A percentile compares a stretch with the other conserved stretches of the same genome.
These are phyloP conservation scores for Drosophila dunni DNA, from an alignment of 1,140 invertebrate species.

Conservation along the genomic window DNA sequence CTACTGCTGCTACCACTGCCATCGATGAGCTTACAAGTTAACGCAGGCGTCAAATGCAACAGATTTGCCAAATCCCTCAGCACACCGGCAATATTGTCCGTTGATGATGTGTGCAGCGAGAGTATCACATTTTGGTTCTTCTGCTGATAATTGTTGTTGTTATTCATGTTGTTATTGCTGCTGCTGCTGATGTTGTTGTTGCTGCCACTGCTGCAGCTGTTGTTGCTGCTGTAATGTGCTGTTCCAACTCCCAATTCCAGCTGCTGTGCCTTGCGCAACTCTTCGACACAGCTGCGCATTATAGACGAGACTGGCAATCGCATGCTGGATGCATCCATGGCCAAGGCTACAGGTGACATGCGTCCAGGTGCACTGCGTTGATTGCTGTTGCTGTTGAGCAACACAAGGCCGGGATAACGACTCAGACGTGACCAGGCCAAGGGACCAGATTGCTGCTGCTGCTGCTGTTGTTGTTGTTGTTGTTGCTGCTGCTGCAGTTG, in stretches of 20 bases:
- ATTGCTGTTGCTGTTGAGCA: constrained; percentile 67
- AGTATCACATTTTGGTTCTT: constrained; percentile 92
- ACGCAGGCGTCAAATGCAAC: constrained; percentile 94
- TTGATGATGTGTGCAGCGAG: constrained; percentile 95
- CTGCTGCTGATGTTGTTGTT: constrained; percentile 38
- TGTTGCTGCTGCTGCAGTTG: constrained; percentile 1
- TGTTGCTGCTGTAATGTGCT: constrained; percentile 86
- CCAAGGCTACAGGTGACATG: constrained; percentile 90
- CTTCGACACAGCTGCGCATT: constrained; percentile 60
- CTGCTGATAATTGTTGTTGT: constrained; percentile 85
- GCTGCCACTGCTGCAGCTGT: constrained; percentile 83
- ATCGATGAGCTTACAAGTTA: constrained; percentile 87
- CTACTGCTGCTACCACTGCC: constrained; percentile 1
- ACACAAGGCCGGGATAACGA: constrained; percentile 68
- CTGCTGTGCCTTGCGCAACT: constrained; percentile 61
- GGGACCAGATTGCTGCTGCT: constrained; percentile 30
- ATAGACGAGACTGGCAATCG: constrained; percentile 55
- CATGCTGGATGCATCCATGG: constrained; percentile 58
- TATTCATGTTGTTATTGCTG: constrained; percentile 86
- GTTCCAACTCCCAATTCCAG: constrained; percentile 67
- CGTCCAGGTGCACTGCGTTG: constrained; percentile 77
- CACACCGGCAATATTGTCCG: constrained; percentile 96
- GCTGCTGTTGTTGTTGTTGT: constrained; percentile 1
- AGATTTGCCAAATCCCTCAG: constrained; percentile 95
- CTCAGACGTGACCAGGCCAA: constrained; percentile 54